These are phyloP conservation scores for Mesochorus sp. DNA, from an alignment of 2,888 invertebrate genomes.

Conservation along the genomic window DNA sequence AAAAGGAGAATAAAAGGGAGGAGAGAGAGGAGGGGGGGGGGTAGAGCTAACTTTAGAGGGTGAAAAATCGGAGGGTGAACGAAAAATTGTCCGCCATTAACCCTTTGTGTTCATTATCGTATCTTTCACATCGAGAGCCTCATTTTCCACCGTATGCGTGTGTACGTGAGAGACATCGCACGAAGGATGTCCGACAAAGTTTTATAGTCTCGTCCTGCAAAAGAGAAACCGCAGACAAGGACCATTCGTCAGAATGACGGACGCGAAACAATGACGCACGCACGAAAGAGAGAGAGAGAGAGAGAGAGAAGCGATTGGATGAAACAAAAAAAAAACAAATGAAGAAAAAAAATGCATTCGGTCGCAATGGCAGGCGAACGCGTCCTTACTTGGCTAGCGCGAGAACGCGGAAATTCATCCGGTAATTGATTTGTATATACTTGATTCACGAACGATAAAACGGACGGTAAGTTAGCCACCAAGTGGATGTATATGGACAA, in stretches of 20 bases:
- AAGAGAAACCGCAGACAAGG: neutral
- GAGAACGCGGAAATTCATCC: constrained; percentile 48
- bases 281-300: no score
- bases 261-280: neutral
- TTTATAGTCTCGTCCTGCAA: neutral
- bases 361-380: neutral
- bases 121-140: neutral
- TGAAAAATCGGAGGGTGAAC: constrained; percentile 9
- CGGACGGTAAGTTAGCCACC: neutral
- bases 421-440: constrained; percentile 34
- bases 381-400: neutral
- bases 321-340: neutral
- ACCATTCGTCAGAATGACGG: neutral
- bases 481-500: neutral
- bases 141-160: neutral
- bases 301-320: no score
- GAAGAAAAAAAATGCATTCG: constrained; percentile 1
- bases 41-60: neutral
- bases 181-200: neutral
- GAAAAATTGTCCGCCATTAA: neutral
- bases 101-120: constrained; percentile 18
- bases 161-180: neutral
- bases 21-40: neutral
- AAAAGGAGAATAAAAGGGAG: no score
- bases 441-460: constrained; percentile 25